Evolutionary conservation across 2,797 vertebrate species (phyloP).

Genomic region (Cuculus canorus): DNA sequence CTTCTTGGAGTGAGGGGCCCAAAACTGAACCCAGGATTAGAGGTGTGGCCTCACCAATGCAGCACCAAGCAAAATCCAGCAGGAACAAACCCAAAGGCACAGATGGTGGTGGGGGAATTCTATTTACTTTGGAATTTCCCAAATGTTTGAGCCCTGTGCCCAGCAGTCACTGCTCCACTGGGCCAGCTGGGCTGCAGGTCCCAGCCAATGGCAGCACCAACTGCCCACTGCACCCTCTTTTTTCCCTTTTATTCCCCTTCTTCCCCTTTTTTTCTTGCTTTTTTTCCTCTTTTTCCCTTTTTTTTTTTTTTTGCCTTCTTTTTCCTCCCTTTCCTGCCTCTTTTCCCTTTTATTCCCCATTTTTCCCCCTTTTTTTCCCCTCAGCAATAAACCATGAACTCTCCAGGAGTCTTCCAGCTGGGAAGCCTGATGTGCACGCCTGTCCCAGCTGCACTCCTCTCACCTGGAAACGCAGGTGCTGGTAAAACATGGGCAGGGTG

Average conservation of each 20-base stretch:
- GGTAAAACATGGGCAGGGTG: background rate
- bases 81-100: background rate
- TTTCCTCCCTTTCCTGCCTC: no score
- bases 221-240: background rate
- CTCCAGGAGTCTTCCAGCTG: background rate
- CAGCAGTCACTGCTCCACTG: fast-evolving
- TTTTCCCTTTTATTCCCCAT: no score
- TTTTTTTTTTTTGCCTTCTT: no score
- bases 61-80: background rate
- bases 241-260: no score
- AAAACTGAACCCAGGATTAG: no score
- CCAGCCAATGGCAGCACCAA: background rate
- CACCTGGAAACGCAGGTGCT: background rate
- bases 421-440: fast-evolving
- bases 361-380: background rate
- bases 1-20: no score
- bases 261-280: no score
- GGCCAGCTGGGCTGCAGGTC: fast-evolving
- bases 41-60: no score
- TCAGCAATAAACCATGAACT: background rate
- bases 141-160: fast-evolving
- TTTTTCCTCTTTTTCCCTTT: no score
- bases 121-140: background rate
- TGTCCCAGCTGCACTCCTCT: fast-evolving
- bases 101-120: fast-evolving